Conservation (phyloP, 2,113 vertebrate species). For the Apeltes quadracus region DNA sequence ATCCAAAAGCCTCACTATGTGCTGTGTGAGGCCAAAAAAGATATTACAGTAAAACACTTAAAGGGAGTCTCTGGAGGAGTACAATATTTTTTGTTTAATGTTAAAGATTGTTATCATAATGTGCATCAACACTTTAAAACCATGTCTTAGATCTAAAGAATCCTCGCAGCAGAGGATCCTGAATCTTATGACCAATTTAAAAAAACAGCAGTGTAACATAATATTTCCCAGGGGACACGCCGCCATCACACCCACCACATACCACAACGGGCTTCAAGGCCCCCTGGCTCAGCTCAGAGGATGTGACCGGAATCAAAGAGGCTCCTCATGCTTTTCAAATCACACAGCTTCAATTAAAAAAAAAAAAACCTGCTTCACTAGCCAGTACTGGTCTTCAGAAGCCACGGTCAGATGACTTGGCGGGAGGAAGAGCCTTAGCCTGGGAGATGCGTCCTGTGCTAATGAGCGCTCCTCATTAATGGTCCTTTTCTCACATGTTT, state of each 20-base stretch:
- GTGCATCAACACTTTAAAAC: constrained; percentile 26
- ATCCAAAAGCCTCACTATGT: background rate
- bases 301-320: constrained; percentile 63
- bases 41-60: background rate
- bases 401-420: constrained; percentile 24
- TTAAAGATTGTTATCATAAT: constrained; percentile 20
- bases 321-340: constrained; percentile 54
- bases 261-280: constrained; percentile 47
- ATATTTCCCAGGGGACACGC: constrained; percentile 62
- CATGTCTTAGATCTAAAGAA: constrained; percentile 21
- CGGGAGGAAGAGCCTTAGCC: constrained; percentile 6
- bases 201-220: constrained; percentile 67
- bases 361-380: constrained; percentile 10
- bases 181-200: constrained; percentile 47
- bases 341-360: constrained; percentile 33
- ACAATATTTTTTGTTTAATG: constrained; percentile 17
- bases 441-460: constrained; percentile 13
- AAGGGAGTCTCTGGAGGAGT: background rate
- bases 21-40: background rate
- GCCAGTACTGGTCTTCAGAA: constrained; percentile 25
- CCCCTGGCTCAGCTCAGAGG: constrained; percentile 33
- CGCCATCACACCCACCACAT: constrained; percentile 48
- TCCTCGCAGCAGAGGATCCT: background rate
- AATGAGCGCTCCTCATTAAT: constrained; percentile 27
- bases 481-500: constrained; percentile 45